These are phyloP conservation scores for Lucinisca nassula DNA, from an alignment of 2,888 invertebrate species.

Conservation along the genomic window DNA sequence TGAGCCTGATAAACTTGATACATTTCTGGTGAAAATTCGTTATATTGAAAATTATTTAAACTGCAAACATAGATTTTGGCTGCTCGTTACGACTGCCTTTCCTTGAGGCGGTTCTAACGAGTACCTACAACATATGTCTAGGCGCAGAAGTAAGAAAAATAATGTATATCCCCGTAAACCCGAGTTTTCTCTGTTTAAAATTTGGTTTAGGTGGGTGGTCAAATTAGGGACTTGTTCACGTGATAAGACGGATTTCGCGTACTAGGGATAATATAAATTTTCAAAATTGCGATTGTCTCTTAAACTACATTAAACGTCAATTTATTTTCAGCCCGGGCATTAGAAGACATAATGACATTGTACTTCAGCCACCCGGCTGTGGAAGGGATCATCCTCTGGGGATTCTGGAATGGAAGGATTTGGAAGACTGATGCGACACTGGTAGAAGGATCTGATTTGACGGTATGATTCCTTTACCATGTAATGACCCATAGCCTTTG, in stretches of 20 bases:
- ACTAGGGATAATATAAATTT: too few species aligned
- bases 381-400: slow-evolving; percentile 53
- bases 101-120: too few species aligned
- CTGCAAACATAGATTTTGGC: too few species aligned
- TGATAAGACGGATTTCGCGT: too few species aligned
- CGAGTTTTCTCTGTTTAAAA: too few species aligned
- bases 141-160: too few species aligned
- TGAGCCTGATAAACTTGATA: too few species aligned
- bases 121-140: too few species aligned
- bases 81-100: too few species aligned
- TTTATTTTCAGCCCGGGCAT: background rate
- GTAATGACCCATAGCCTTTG: background rate
- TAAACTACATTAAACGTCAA: background rate
- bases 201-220: background rate
- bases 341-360: slow-evolving; percentile 40
- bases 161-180: background rate
- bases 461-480: slow-evolving; percentile 17
- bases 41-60: too few species aligned
- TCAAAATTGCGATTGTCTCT: too few species aligned
- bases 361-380: slow-evolving; percentile 53
- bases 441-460: slow-evolving; percentile 38
- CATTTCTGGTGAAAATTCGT: too few species aligned
- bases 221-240: background rate
- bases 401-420: slow-evolving; percentile 54
- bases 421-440: slow-evolving; percentile 29